Evolutionary conservation across 2,113 vertebrate genomes (phyloP).

Genomic region (Neogale vison): DNA sequence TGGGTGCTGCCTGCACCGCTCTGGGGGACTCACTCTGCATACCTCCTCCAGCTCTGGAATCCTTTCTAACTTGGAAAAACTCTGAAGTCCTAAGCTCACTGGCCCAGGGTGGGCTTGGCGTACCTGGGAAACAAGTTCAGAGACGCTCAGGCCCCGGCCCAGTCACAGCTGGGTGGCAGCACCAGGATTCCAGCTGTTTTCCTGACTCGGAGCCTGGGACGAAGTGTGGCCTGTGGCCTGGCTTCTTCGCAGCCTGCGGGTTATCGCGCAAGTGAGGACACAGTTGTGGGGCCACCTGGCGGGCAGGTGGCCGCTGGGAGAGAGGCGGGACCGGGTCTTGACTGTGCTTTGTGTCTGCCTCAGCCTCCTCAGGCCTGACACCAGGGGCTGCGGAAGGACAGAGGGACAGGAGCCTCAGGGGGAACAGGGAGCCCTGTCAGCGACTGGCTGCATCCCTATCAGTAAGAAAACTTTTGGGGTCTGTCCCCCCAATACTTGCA

Average conservation of each 20-base stretch:
- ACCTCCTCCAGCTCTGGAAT: neutral
- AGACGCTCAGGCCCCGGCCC: neutral
- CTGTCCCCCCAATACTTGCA: accelerated
- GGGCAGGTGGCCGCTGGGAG: neutral
- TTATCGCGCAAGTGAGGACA: neutral
- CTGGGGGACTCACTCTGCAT: neutral
- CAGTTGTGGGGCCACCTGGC: neutral
- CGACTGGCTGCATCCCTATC: accelerated
- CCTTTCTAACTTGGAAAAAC: neutral
- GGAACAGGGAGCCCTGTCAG: accelerated
- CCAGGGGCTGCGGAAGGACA: neutral
- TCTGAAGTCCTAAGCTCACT: neutral
- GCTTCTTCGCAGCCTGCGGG: neutral
- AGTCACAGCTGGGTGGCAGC: neutral
- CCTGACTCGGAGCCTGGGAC: neutral
- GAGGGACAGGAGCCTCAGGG: neutral
- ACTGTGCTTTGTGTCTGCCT: neutral
- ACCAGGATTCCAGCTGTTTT: neutral
- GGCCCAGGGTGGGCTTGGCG: neutral
- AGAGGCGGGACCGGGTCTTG: neutral
- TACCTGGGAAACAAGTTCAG: neutral
- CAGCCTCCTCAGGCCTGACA: neutral
- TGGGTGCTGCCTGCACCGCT: neutral
- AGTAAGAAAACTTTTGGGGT: neutral
- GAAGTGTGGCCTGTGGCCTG: neutral